phyloP scores from a whole-genome alignment of 2,888 invertebrate genomes.

The Heliconius aoede region DNA sequence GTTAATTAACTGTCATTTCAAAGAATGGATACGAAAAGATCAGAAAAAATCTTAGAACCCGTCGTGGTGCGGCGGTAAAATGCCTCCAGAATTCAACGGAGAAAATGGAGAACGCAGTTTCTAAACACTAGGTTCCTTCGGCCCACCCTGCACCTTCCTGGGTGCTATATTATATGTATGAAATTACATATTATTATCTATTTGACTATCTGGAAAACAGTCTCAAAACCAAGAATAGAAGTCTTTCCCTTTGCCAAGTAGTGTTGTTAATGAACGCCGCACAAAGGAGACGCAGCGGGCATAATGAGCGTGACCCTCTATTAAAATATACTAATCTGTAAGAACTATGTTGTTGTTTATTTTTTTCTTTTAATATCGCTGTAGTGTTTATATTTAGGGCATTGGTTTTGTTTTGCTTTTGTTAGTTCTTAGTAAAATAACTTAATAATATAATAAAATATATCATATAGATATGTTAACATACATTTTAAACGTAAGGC shows the following conservation, averaged over 20 bases:
- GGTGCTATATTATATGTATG: background rate
- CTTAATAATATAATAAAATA: background rate
- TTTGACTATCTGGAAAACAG: slow-evolving; percentile 12
- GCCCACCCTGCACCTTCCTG: too few relatives aligned
- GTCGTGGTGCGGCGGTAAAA: too few relatives aligned
- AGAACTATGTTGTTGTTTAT: slow-evolving; percentile 15
- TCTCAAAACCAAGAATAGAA: slow-evolving; percentile 38
- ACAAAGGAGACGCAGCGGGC: slow-evolving; percentile 43
- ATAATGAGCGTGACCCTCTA: slow-evolving; percentile 39
- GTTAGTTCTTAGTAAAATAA: background rate
- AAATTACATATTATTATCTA: background rate
- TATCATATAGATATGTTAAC: background rate
- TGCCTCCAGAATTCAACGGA: too few relatives aligned
- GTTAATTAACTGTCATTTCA: too few relatives aligned
- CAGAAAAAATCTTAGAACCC: too few relatives aligned
- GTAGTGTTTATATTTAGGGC: slow-evolving; percentile 13
- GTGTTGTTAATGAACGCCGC: slow-evolving; percentile 46
- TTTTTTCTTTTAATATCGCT: slow-evolving; percentile 7
- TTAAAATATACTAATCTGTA: slow-evolving; percentile 39
- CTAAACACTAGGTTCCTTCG: too few relatives aligned
- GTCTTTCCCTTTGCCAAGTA: slow-evolving; percentile 46
- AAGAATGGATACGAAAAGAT: too few relatives aligned
- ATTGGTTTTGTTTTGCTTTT: background rate
- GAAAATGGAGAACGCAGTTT: too few relatives aligned
- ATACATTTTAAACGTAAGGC: background rate